A percentile compares a stretch with the other conserved stretches of the same genome.
These are phyloP conservation scores for Platycnemis pennipes DNA, from an alignment of 2,888 invertebrate genomes.

Conservation along the genomic window DNA sequence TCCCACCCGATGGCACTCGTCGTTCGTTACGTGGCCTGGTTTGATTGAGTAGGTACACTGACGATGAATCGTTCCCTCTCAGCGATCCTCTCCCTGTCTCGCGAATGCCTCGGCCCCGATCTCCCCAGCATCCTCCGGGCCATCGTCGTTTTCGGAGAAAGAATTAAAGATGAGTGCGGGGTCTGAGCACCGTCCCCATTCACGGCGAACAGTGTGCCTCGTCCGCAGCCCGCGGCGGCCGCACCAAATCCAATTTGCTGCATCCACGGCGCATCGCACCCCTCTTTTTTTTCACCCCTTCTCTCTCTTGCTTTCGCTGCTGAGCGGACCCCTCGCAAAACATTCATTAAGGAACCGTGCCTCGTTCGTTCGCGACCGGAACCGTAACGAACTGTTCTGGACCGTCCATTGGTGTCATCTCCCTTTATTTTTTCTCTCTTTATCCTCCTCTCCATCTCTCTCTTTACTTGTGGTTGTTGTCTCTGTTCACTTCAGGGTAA, in stretches of 20 bases:
- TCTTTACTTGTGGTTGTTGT: not conserved
- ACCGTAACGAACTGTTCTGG: slow-evolving; percentile 34
- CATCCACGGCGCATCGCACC: slow-evolving; percentile 33
- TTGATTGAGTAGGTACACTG: not conserved
- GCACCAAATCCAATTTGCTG: slow-evolving; percentile 54
- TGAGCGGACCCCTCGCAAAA: not conserved
- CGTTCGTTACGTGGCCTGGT: not conserved
- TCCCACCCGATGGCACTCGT: not conserved
- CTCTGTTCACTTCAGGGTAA: not conserved
- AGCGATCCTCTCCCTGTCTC: not conserved
- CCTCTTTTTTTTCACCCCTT: not conserved
- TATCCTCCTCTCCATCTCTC: not conserved
- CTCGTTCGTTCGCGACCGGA: not conserved
- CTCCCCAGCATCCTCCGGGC: not conserved
- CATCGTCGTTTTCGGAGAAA: not conserved
- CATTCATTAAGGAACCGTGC: slow-evolving; percentile 43
- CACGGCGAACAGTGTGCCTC: not conserved
- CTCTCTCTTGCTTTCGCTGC: not conserved
- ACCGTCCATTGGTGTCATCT: not conserved
- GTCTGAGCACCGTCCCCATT: not conserved
- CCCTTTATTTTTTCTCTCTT: not conserved
- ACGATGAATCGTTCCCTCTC: not conserved
- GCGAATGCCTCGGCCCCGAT: not conserved
- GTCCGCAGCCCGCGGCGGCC: not conserved
- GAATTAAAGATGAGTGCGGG: not conserved